These are phyloP conservation scores for Tolmerus cingulatus DNA, from an alignment of 2,888 invertebrate species.

Conservation along the genomic window DNA sequence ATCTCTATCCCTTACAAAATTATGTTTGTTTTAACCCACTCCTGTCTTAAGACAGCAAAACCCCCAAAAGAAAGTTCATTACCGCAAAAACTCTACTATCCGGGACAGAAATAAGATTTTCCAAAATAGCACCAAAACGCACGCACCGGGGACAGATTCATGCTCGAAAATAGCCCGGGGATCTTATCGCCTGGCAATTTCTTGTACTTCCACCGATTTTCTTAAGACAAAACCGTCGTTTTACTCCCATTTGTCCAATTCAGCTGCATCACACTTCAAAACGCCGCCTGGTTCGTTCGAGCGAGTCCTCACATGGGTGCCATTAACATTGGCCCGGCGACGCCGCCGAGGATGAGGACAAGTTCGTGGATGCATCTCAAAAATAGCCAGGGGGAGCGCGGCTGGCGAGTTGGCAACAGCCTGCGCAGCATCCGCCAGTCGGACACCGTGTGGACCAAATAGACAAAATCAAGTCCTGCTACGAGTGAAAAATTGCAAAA, in stretches of 20 bases:
- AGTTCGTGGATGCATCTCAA: slow-evolving; percentile 1
- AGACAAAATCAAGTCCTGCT: background rate
- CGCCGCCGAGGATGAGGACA: background rate
- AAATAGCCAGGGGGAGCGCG: background rate
- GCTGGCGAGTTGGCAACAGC: background rate
- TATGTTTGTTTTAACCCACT: background rate
- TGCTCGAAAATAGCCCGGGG: background rate
- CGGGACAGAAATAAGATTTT: slow-evolving; percentile 7
- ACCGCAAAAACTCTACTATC: background rate
- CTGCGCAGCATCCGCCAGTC: background rate
- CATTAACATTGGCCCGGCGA: slow-evolving; percentile 26
- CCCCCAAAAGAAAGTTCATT: background rate
- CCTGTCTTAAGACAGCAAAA: background rate
- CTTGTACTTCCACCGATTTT: background rate
- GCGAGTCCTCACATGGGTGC: slow-evolving; percentile 19
- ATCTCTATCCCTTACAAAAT: background rate
- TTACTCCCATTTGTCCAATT: background rate
- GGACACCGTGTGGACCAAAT: background rate
- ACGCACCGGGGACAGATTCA: background rate
- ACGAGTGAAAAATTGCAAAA: background rate
- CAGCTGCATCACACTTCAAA: background rate
- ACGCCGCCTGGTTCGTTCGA: background rate
- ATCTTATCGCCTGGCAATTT: background rate
- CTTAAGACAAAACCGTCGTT: background rate
- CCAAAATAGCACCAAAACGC: background rate